A percentile compares a stretch with the other conserved stretches of the same genome.
Evolutionary conservation across 2,797 vertebrate genomes (phyloP).

Genomic region (Chrysocyon brachyurus): DNA sequence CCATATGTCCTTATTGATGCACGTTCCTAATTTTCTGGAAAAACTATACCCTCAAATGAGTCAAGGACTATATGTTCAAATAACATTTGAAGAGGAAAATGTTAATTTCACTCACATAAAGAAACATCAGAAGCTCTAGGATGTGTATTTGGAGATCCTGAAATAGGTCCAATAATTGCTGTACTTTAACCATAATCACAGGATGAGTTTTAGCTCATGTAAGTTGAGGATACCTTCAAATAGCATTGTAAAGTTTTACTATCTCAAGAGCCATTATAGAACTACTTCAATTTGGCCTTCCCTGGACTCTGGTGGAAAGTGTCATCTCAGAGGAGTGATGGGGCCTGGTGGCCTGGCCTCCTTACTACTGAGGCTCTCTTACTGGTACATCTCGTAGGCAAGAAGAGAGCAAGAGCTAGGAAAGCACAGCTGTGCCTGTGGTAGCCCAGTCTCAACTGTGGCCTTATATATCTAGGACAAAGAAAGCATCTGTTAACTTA

Average conservation of each 20-base stretch:
- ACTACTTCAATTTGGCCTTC: not conserved
- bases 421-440: not conserved
- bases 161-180: constrained; percentile 39
- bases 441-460: not conserved
- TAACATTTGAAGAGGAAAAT: constrained; percentile 38
- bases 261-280: not conserved
- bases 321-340: not conserved
- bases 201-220: constrained; percentile 5
- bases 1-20: not conserved
- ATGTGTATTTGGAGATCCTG: constrained; percentile 14
- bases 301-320: not conserved
- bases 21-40: constrained; percentile 38
- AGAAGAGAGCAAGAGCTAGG: not conserved
- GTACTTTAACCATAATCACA: constrained; percentile 52
- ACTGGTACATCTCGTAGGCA: not conserved
- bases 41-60: not conserved
- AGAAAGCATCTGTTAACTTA: not conserved
- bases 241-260: not conserved
- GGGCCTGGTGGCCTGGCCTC: not conserved
- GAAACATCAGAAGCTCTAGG: not conserved
- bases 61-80: constrained; percentile 42
- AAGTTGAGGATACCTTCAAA: constrained; percentile 36
- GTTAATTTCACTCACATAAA: constrained; percentile 21
- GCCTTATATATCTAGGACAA: not conserved
- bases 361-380: not conserved